Base-by-base conservation (phyloP, 2,888 invertebrate genomes). In the Tetranychus piercei region DNA sequence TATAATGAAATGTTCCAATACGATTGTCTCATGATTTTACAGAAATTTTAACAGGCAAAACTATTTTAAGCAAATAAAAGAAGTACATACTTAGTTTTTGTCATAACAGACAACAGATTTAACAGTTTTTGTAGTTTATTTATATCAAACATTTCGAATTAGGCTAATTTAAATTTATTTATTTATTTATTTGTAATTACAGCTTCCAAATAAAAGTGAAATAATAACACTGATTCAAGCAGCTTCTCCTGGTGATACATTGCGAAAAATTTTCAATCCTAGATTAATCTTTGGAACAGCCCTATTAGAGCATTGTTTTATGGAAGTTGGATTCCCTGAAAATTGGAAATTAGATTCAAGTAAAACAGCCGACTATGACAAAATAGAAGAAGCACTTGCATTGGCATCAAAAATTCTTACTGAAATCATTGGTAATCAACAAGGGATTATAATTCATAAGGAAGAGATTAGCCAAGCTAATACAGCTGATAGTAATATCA, bases 381-480 rank as follows among this genome's bases (percentile, higher is more conserved):
- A 74, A 44, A 11, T 66, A 43, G 66, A n/a, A 73, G 71, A 76
- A 34, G 91, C 91, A 0, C 82, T 94, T 44, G 82, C 86, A 78
- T 86, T 87, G 78, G 90, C 90, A 1, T 88, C 90, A 80, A 80
- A 83, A 72, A 83, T 91, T 66, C 83, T 91, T 79, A 83, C 86
- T 74, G 81, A 83, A 45, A 88, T 87, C 65, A 84, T 84, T 79
- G 81, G 84, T 74, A 81, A 84, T 5, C 83, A 85, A n/a, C 87
- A 88, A 87, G 93, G 95, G 20, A 94, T 87, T 81, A 89, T 95
- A 78, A 88, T 91, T 45, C 92, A 94, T 81, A 92, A 91, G 81
- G 87, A 87, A 80, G 92, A 93, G 81, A 86, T 87, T 74, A 87
- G 89, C 4, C 64, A 70, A 55, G 72, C 45, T 15, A 55, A 72